Base-by-base conservation (phyloP, 2,888 invertebrate species). In the Hololepta plana region DNA sequence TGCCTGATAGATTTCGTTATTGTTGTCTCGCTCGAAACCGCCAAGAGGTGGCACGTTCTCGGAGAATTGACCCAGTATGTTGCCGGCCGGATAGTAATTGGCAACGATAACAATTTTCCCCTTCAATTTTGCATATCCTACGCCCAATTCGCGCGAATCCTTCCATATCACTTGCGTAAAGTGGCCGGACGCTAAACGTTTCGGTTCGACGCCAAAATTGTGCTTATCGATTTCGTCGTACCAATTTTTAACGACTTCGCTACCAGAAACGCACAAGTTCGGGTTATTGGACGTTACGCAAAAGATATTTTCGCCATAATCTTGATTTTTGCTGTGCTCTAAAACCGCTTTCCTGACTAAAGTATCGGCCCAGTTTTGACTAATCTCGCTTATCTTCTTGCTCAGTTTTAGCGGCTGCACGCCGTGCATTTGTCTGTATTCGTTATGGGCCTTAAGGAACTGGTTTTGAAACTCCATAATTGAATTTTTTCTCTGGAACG, bases 11-110 rank as follows among this genome's bases (percentile, higher is more conserved):
- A 12, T 31, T 19, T 41, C 38, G 28, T 55, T 57, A 26, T 55
- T 57, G 33, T 57, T 10, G 50, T 49, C 40, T 43, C 50, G 32
- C 10, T 34, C 38, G 29, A 47, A 46, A 4, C 49, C 48, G 37
- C 55, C 56, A 24, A 67, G 55, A 20, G 75, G 72, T 4, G 66
- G 69, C 2, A 84, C 82, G 50, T 82, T 80, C 14, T 62, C 63
- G 9, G 64, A 55, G 42, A 75, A 84, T 38, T 67, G 65, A 2
- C 77, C 79, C 22, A 72, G 59, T 32, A 75, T 66, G 51, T 93
- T 93, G 4, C 90, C 91, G 0, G 90, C 73, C 0, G 93, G 91
- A 45, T 66, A 67, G 48, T 93, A 93, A 50, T 87, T 80, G 14
- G 80, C 84, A 1, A 93, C 91, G 0, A 91, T 85, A 43, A 74